Evolutionary conservation across 2,113 vertebrate species (phyloP).

Genomic region (Uria lomvia): DNA sequence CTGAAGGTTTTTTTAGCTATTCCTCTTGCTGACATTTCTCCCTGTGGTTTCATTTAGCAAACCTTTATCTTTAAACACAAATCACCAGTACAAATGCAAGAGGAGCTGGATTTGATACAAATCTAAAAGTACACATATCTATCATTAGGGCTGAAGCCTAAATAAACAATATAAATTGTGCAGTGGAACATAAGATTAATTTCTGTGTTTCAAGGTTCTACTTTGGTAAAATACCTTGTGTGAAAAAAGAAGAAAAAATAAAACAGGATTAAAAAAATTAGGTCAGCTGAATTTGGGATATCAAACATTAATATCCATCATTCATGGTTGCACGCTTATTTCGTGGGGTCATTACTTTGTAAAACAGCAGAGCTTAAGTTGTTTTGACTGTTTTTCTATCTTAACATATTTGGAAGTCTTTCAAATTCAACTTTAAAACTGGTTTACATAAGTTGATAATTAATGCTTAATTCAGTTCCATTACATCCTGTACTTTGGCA

Average conservation of each 20-base stretch:
- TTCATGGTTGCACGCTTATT: neutral
- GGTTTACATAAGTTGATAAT: neutral
- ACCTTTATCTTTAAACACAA: neutral
- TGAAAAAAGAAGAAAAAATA: neutral
- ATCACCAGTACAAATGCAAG: neutral
- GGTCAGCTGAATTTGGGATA: neutral
- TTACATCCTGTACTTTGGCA: neutral
- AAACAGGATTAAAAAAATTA: constrained; percentile 26
- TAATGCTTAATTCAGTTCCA: neutral
- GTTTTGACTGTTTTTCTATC: constrained; percentile 15
- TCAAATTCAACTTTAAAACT: neutral
- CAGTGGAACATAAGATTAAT: constrained; percentile 8
- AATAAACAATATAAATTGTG: neutral
- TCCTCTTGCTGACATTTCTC: neutral
- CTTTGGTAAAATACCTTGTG: neutral
- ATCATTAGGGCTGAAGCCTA: neutral
- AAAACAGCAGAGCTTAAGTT: neutral
- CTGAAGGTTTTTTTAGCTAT: neutral
- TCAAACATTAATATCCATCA: neutral
- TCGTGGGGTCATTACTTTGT: neutral
- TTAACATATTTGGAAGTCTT: neutral
- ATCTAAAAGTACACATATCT: neutral
- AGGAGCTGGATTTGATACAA: neutral
- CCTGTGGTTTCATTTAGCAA: neutral
- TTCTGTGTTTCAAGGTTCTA: neutral